Percentiles rank a stretch among this genome's conserved stretches.
Evolutionary conservation across 2,888 invertebrate genomes (phyloP).

Genomic region (Machimus atricapillus): DNA sequence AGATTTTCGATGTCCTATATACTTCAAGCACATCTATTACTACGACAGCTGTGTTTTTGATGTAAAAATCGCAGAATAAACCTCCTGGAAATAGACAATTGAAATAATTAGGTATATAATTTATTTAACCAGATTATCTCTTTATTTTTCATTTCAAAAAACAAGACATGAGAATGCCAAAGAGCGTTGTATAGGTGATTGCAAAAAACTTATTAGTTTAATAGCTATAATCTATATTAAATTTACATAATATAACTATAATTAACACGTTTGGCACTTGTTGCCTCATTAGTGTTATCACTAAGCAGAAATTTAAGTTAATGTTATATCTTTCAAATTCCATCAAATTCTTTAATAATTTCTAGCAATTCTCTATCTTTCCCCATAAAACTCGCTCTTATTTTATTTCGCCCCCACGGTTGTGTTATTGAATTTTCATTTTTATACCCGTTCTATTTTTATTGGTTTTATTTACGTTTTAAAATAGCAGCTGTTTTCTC

Average conservation of each 20-base stretch:
- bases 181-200: not conserved
- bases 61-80: too few species aligned
- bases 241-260: not conserved
- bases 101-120: too few species aligned
- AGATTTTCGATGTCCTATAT: too few species aligned
- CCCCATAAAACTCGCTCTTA: not conserved
- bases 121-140: too few species aligned
- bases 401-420: not conserved
- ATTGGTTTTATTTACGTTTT: not conserved
- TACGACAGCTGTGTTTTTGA: too few species aligned
- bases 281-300: not conserved
- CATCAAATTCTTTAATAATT: not conserved
- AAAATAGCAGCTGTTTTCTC: not conserved
- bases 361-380: not conserved
- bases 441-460: not conserved
- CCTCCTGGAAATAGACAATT: too few species aligned
- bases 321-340: not conserved
- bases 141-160: too few species aligned
- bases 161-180: too few species aligned
- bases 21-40: too few species aligned
- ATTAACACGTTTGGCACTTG: not conserved
- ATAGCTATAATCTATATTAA: not conserved
- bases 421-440: not conserved
- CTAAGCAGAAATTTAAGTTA: too few species aligned
- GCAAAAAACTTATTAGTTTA: not conserved